These are phyloP conservation scores for Paradisaea rubra DNA, from an alignment of 2,113 vertebrate genomes.

Conservation along the genomic window DNA sequence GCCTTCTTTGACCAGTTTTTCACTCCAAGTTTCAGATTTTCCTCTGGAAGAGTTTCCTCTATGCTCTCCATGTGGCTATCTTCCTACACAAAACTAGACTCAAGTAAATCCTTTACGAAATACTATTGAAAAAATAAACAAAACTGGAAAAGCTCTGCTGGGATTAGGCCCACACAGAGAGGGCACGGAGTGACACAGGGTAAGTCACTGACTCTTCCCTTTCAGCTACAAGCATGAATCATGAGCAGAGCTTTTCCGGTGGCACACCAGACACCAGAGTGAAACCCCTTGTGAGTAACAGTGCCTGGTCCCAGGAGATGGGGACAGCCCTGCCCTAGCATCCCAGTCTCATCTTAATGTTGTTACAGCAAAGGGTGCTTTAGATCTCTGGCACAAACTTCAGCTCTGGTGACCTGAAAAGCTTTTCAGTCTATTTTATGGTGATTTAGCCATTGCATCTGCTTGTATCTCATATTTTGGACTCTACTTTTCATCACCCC, in stretches of 20 bases:
- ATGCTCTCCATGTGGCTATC: neutral
- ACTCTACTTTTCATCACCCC: neutral
- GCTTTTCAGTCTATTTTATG: neutral
- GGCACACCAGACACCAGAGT: neutral
- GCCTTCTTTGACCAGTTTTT: neutral
- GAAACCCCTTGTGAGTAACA: neutral
- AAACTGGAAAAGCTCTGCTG: neutral
- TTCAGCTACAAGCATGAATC: neutral
- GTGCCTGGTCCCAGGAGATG: neutral
- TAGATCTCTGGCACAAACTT: neutral
- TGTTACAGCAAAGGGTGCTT: neutral
- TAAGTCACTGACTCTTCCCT: neutral
- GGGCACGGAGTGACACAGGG: neutral
- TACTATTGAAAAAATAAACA: neutral
- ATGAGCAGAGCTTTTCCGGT: neutral
- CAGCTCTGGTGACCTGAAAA: neutral
- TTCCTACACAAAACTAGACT: neutral
- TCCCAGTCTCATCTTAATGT: neutral
- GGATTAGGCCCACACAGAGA: neutral
- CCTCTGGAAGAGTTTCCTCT: neutral
- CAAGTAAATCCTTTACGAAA: neutral
- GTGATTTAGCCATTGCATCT: neutral
- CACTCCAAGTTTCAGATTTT: neutral
- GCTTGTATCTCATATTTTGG: neutral
- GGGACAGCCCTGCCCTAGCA: neutral